Percentiles rank a stretch among this genome's conserved stretches.
These are phyloP conservation scores for Micromesistius poutassou DNA, from an alignment of 2,797 vertebrate genomes.

Conservation along the genomic window DNA sequence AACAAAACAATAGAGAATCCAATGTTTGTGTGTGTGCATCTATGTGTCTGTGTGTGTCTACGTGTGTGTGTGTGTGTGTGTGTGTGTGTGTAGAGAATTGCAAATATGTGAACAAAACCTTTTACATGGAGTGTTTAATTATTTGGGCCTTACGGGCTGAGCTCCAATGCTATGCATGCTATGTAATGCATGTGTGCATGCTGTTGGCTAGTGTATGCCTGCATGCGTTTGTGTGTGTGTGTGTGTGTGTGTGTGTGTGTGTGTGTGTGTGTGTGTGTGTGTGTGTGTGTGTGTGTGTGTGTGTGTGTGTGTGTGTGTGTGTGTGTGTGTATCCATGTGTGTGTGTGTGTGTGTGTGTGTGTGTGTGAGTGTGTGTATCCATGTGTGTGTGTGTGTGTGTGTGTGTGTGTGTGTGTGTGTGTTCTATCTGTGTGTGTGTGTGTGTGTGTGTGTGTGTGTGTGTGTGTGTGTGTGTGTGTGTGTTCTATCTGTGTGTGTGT, in stretches of 20 bases:
- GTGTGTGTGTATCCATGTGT: too few species aligned
- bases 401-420: not conserved
- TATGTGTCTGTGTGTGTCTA: not conserved
- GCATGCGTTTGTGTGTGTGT: too few species aligned
- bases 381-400: not conserved
- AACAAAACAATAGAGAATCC: not conserved
- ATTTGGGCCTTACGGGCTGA: not conserved
- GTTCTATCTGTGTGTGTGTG: not conserved
- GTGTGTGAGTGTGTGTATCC: not conserved
- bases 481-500: not conserved
- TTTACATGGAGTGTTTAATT: not conserved
- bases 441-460: not conserved
- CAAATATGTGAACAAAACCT: not conserved
- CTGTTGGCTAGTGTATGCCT: not conserved
- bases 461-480: too few species aligned
- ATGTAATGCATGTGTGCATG: not conserved
- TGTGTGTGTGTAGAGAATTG: not conserved
- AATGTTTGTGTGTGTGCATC: not conserved
- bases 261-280: too few species aligned
- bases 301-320: too few species aligned
- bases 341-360: too few species aligned
- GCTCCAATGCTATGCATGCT: slow-evolving; percentile 1
- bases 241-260: too few species aligned
- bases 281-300: too few species aligned
- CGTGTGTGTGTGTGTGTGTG: not conserved